Evolutionary conservation across 1,140 invertebrate genomes (phyloP).

Genomic region (Theocolax elegans): DNA sequence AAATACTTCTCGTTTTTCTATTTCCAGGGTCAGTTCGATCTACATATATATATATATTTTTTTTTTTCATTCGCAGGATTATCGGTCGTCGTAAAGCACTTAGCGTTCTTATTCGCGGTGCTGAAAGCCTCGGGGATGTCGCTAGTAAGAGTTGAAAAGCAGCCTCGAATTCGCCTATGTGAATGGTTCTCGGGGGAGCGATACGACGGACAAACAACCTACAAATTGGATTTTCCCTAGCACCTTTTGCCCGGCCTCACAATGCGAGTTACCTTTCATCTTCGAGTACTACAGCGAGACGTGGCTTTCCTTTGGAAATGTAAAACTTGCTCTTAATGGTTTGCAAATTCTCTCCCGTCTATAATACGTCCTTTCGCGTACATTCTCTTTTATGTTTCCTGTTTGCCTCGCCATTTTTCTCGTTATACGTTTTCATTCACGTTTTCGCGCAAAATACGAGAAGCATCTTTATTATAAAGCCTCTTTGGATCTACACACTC

Average conservation of each 20-base stretch:
- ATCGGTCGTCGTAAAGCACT: slow-evolving; percentile 37
- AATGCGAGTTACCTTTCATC: background rate
- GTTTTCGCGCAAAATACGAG: background rate
- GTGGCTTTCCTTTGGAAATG: slow-evolving; percentile 25
- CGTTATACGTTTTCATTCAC: background rate
- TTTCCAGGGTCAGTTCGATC: too few species aligned
- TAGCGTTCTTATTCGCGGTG: slow-evolving; percentile 6
- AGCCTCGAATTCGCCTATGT: slow-evolving; percentile 7
- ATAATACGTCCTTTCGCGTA: background rate
- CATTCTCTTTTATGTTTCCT: background rate
- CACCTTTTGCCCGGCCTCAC: background rate
- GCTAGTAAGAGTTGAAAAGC: background rate
- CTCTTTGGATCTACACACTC: background rate
- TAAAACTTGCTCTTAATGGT: slow-evolving; percentile 20
- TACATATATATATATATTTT: too few species aligned
- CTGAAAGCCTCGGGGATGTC: slow-evolving; percentile 1
- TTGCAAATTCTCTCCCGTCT: slow-evolving; percentile 15
- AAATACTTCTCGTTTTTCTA: background rate
- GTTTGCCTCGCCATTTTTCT: background rate
- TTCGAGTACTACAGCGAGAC: background rate
- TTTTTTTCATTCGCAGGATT: slow-evolving; percentile 19
- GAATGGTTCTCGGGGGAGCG: slow-evolving; percentile 45
- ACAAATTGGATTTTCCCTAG: slow-evolving; percentile 49
- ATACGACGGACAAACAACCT: slow-evolving; percentile 47
- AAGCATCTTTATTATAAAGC: background rate